Percentiles rank a stretch among this genome's conserved stretches.
phyloP scores from a whole-genome alignment of 1,140 invertebrate species.

The Caerostris extrusa region DNA sequence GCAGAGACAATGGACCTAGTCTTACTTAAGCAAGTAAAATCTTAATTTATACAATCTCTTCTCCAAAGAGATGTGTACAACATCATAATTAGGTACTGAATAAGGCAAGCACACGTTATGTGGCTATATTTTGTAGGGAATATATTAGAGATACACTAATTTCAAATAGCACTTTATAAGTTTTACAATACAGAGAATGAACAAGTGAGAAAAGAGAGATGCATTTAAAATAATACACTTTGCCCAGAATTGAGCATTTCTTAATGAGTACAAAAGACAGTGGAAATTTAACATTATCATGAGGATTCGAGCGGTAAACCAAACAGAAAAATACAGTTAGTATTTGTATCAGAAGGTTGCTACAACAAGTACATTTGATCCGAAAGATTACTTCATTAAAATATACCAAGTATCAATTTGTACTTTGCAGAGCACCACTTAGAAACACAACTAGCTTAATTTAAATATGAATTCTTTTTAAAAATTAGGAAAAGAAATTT shows the following conservation, averaged over 20 bases:
- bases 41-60: slow-evolving; percentile 15
- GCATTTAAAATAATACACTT: slow-evolving; percentile 42
- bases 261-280: not conserved
- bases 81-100: slow-evolving; percentile 74
- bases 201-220: slow-evolving; percentile 36
- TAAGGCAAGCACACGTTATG: slow-evolving; percentile 75
- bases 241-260: slow-evolving; percentile 18
- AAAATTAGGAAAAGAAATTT: not conserved
- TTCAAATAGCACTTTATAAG: slow-evolving; percentile 66
- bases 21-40: slow-evolving; percentile 35
- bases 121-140: slow-evolving; percentile 72
- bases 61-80: slow-evolving; percentile 42
- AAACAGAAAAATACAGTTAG: not conserved
- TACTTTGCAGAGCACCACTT: slow-evolving; percentile 41
- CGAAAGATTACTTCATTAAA: slow-evolving; percentile 12
- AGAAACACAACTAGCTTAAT: slow-evolving; percentile 23
- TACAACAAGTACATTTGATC: slow-evolving; percentile 17
- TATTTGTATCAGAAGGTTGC: not conserved
- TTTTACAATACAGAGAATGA: slow-evolving; percentile 37
- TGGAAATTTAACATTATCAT: not conserved
- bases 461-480: slow-evolving; percentile 13
- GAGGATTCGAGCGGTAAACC: not conserved
- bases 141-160: slow-evolving; percentile 65
- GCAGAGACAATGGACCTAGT: slow-evolving; percentile 28
- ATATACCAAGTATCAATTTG: slow-evolving; percentile 37